These are phyloP conservation scores for Acromyrmex charruanus DNA, from an alignment of 1,140 invertebrate species.

Conservation along the genomic window DNA sequence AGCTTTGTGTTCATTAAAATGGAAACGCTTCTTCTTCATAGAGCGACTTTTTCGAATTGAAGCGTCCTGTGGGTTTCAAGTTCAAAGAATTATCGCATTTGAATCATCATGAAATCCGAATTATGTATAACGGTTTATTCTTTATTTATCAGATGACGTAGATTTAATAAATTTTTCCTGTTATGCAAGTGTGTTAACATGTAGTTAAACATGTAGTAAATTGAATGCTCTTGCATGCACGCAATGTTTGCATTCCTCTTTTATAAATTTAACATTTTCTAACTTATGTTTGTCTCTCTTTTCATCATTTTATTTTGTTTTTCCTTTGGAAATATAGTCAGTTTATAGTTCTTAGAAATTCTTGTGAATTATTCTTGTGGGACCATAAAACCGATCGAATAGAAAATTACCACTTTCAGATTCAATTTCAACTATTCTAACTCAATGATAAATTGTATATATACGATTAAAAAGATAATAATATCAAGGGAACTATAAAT, in stretches of 20 bases:
- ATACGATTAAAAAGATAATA: neutral
- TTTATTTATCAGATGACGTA: neutral
- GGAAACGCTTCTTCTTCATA: neutral
- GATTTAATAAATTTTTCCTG: neutral
- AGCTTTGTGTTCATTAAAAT: neutral
- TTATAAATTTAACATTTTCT: neutral
- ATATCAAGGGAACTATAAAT: neutral
- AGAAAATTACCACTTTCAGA: neutral
- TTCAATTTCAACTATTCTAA: neutral
- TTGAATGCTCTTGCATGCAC: neutral
- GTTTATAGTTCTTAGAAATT: neutral
- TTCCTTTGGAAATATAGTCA: neutral
- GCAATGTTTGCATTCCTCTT: neutral
- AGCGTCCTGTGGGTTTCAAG: neutral
- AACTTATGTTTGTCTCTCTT: neutral
- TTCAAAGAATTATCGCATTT: neutral
- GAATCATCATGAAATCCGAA: neutral
- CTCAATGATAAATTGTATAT: no score
- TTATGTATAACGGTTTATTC: neutral
- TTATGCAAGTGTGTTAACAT: neutral
- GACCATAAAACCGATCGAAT: neutral
- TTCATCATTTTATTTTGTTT: neutral
- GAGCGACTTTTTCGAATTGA: neutral
- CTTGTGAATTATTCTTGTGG: neutral
- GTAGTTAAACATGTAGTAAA: neutral